A percentile compares a stretch with the other conserved stretches of the same genome.
These are phyloP conservation scores for Drosophila nr. fundita DNA, from an alignment of 2,888 invertebrate genomes.

Conservation along the genomic window DNA sequence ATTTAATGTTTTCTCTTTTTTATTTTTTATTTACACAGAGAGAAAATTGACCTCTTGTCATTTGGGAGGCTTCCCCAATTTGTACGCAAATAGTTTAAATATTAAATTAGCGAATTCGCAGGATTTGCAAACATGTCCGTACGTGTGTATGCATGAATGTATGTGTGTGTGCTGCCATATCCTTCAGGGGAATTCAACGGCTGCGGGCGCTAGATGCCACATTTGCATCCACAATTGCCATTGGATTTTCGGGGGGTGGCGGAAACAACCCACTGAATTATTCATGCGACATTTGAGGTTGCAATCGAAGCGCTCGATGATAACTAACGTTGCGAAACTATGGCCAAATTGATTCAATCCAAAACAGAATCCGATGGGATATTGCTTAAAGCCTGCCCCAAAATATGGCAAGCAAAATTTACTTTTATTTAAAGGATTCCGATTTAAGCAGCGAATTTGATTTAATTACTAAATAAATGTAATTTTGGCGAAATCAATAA, in stretches of 20 bases:
- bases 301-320: conserved; percentile 34
- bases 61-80: conserved; percentile 9
- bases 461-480: neutral
- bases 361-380: neutral
- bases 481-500: neutral
- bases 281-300: conserved; percentile 58
- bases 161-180: neutral
- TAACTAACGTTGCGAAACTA: conserved; percentile 15
- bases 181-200: conserved; percentile 13
- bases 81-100: conserved; percentile 63
- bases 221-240: conserved; percentile 51
- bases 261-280: conserved; percentile 41
- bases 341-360: conserved; percentile 38
- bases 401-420: neutral
- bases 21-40: neutral
- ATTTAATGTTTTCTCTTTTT: conserved; percentile 10
- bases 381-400: neutral
- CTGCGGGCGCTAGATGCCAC: conserved; percentile 48
- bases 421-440: neutral
- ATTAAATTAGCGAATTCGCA: conserved; percentile 58
- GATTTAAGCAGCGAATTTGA: neutral
- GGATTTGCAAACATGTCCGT: conserved; percentile 25
- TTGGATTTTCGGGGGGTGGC: neutral
- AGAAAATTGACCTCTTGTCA: conserved; percentile 31
- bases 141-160: neutral